Conservation (phyloP, 2,888 invertebrate genomes). For the Cephalotes varians region DNA sequence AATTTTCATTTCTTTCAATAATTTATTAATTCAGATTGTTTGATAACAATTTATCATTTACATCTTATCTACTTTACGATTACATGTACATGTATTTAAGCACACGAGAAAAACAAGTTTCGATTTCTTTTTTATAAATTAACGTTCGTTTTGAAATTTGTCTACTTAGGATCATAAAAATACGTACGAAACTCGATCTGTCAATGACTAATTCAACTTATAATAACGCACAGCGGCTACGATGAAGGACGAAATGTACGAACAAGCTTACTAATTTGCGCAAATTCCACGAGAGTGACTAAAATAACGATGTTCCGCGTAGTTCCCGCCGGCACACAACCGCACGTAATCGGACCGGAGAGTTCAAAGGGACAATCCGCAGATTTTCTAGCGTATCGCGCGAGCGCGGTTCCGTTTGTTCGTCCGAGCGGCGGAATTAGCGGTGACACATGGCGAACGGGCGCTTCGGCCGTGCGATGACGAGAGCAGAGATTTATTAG, state of each 20-base stretch:
- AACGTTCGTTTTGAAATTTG: background rate
- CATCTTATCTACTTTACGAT: background rate
- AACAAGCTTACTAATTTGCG: conserved; percentile 32
- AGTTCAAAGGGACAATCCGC: conserved; percentile 54
- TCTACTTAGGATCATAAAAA: background rate
- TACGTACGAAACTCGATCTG: conserved; percentile 8
- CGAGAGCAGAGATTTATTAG: conserved; percentile 69
- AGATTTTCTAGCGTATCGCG: conserved; percentile 58
- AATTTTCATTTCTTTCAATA: background rate
- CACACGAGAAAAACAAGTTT: background rate
- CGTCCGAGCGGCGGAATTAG: conserved; percentile 69
- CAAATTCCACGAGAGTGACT: conserved; percentile 31
- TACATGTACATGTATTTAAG: background rate
- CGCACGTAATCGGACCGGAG: conserved; percentile 30
- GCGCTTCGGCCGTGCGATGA: conserved; percentile 59
- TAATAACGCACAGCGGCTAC: conserved; percentile 7
- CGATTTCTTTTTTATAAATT: background rate
- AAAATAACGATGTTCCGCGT: conserved; percentile 32
- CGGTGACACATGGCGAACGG: conserved; percentile 69
- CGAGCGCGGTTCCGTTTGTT: conserved; percentile 56
- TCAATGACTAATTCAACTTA: conserved; percentile 10
- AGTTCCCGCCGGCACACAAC: conserved; percentile 10
- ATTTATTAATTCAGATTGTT: background rate
- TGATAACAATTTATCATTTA: background rate
- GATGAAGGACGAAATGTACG: background rate